Evolutionary conservation across 2,797 vertebrate species (phyloP).

Genomic region (Sebastes steindachneri): DNA sequence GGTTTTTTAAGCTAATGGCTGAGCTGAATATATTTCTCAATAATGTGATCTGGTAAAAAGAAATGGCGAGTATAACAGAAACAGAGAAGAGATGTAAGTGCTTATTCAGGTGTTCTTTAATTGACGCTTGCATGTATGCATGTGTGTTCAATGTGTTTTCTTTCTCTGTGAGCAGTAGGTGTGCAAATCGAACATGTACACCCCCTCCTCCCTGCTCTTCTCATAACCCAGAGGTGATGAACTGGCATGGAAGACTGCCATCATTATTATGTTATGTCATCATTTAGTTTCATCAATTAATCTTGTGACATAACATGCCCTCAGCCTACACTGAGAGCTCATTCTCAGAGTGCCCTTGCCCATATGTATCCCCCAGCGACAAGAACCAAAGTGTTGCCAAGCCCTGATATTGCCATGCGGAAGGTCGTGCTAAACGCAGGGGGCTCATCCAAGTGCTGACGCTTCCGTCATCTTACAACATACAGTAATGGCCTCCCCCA

Average conservation of each 20-base stretch:
- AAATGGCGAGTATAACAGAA: background rate
- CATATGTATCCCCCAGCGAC: constrained; percentile 13
- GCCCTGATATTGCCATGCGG: constrained; percentile 57
- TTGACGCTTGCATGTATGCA: background rate
- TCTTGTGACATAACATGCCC: constrained; percentile 57
- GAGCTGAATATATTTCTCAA: background rate
- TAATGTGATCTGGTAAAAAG: background rate
- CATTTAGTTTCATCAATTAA: constrained; percentile 65
- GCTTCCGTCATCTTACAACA: constrained; percentile 16
- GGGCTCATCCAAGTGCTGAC: constrained; percentile 4
- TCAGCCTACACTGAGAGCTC: constrained; percentile 19
- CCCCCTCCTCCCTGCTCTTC: background rate
- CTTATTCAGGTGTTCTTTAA: background rate
- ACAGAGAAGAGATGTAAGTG: background rate
- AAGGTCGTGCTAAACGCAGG: constrained; percentile 52
- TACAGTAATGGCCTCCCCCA: background rate
- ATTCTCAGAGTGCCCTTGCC: constrained; percentile 49
- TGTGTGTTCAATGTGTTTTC: background rate
- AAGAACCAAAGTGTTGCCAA: constrained; percentile 29
- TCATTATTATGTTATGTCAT: constrained; percentile 49
- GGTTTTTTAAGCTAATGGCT: constrained; percentile 30
- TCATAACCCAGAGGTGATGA: constrained; percentile 48
- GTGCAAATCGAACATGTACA: background rate
- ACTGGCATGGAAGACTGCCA: constrained; percentile 42
- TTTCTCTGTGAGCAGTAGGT: background rate